Conservation (phyloP, 2,888 invertebrate genomes). For the Parnassius glacialis region DNA sequence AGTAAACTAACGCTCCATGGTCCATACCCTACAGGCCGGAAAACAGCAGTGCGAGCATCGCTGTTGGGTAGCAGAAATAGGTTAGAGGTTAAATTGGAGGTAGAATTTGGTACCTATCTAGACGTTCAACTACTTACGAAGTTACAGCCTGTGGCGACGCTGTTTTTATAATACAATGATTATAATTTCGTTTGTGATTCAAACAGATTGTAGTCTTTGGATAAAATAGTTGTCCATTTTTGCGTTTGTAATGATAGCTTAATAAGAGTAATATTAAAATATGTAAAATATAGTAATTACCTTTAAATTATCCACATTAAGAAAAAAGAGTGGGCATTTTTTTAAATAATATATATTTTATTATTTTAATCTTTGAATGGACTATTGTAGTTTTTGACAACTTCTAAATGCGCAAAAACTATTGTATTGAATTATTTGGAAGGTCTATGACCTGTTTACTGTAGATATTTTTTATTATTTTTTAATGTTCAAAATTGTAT, state of each 20-base stretch:
- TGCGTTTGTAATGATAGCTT: constrained; percentile 3
- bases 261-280: not conserved
- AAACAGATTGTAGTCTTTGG: not conserved
- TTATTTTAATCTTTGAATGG: constrained; percentile 6
- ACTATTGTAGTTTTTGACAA: constrained; percentile 15
- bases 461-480: constrained; percentile 50
- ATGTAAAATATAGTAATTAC: constrained; percentile 16
- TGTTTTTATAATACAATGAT: not conserved
- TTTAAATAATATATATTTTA: constrained; percentile 2
- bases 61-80: too few species aligned
- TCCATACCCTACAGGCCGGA: too few species aligned
- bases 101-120: too few species aligned
- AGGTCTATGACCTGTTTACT: constrained; percentile 25
- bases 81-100: too few species aligned
- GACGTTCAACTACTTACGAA: too few species aligned
- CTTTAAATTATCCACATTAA: constrained; percentile 16
- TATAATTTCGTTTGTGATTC: not conserved
- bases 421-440: constrained; percentile 14
- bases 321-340: constrained; percentile 17
- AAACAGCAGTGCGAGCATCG: too few species aligned
- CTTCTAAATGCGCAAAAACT: constrained; percentile 15
- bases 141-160: too few species aligned
- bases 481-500: constrained; percentile 76
- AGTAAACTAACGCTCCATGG: too few species aligned
- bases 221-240: constrained; percentile 3